Evolutionary conservation across 2,888 invertebrate species (phyloP).

Genomic region (Arge pagana): DNA sequence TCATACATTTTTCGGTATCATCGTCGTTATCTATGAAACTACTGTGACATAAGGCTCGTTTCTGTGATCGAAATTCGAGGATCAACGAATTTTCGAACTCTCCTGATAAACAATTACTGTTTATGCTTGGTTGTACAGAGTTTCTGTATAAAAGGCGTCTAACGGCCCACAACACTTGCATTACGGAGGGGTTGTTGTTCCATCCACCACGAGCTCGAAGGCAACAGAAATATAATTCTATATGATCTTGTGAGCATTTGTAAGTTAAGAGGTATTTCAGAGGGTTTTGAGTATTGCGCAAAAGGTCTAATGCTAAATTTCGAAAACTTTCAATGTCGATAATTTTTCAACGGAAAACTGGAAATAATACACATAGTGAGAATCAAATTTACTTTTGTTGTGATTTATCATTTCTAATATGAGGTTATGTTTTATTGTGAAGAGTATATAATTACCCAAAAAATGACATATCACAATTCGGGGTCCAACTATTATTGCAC

Average conservation of each 20-base stretch:
- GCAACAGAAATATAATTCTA: conserved; percentile 35
- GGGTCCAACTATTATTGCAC: too few species aligned
- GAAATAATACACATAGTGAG: too few species aligned
- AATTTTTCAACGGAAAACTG: too few species aligned
- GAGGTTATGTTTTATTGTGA: too few species aligned
- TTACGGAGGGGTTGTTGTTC: conserved; percentile 36
- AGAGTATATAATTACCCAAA: too few species aligned
- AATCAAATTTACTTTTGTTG: too few species aligned
- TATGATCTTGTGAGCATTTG: conserved; percentile 33
- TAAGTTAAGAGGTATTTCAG: conserved; percentile 28
- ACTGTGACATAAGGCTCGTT: too few species aligned
- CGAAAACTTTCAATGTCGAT: background rate
- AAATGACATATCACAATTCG: too few species aligned
- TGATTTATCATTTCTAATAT: too few species aligned
- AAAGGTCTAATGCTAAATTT: conserved; percentile 5
- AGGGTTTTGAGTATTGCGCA: background rate
- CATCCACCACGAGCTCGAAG: conserved; percentile 34
- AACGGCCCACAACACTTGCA: conserved; percentile 35
- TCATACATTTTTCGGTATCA: too few species aligned
- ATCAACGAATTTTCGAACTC: background rate
- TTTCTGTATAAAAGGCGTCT: conserved; percentile 34
- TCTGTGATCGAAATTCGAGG: conserved; percentile 10
- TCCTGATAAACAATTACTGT: conserved; percentile 29
- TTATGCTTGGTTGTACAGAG: conserved; percentile 31
- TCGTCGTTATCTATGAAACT: too few species aligned